These are phyloP conservation scores for Peromyscus eremicus DNA, from an alignment of 2,797 vertebrate species.

Conservation along the genomic window DNA sequence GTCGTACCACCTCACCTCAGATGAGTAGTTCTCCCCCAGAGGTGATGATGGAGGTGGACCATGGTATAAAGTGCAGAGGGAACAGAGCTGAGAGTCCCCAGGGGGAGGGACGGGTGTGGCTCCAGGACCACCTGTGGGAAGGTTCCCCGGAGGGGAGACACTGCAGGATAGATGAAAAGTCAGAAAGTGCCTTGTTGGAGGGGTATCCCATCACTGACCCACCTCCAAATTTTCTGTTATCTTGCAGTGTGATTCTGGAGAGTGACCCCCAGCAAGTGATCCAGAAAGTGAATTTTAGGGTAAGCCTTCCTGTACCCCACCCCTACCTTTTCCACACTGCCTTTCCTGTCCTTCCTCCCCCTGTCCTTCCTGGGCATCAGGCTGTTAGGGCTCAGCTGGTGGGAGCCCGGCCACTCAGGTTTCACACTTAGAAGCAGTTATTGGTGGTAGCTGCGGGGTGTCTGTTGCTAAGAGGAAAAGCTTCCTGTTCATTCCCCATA, in stretches of 20 bases:
- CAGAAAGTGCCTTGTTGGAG: background rate
- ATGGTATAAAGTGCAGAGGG: background rate
- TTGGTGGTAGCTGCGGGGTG: background rate
- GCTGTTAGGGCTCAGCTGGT: rapidly evolving
- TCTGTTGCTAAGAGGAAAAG: background rate
- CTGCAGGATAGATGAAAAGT: background rate
- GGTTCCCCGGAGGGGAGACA: background rate
- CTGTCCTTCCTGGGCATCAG: rapidly evolving
- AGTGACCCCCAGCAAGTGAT: constrained; percentile 95
- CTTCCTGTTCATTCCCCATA: background rate
- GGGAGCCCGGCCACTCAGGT: background rate
- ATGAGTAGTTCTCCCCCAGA: background rate
- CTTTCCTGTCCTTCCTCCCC: background rate
- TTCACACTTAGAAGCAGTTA: background rate
- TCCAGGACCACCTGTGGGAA: background rate
- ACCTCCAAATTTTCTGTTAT: background rate
- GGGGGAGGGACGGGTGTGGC: background rate
- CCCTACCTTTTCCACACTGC: background rate
- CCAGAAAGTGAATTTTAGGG: constrained; percentile 95
- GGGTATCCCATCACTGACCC: background rate
- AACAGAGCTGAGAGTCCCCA: background rate
- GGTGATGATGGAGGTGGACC: background rate
- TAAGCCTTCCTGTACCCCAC: constrained; percentile 80
- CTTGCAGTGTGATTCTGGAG: constrained; percentile 94
- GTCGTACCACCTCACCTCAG: background rate